phyloP scores from a whole-genome alignment of 2,113 vertebrate genomes.

The Mionectes macconnelli region DNA sequence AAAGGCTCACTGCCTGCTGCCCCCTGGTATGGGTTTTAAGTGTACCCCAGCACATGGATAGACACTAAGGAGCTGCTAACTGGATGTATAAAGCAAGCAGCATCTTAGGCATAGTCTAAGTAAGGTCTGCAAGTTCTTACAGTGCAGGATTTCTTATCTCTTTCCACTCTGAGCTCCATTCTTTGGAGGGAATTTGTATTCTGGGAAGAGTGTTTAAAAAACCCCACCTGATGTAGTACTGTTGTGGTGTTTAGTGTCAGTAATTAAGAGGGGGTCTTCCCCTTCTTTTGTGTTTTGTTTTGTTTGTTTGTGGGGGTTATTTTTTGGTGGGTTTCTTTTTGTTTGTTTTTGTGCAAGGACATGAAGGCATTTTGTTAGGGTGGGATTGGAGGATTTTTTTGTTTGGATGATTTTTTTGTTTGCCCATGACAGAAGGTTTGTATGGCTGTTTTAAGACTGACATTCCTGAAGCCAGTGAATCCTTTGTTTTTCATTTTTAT shows the following conservation, averaged over 20 bases:
- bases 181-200: neutral
- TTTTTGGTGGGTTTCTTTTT: too few species aligned
- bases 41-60: too few species aligned
- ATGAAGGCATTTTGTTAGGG: neutral
- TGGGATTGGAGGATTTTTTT: neutral
- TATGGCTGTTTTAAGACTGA: neutral
- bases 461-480: neutral
- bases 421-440: neutral
- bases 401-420: too few species aligned
- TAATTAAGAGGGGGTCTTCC: neutral
- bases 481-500: neutral
- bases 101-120: neutral
- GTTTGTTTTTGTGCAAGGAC: neutral
- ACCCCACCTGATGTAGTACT: rapidly evolving
- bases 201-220: neutral
- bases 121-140: neutral
- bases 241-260: neutral
- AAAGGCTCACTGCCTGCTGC: neutral
- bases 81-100: neutral
- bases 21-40: neutral
- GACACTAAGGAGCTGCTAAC: neutral
- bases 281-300: neutral
- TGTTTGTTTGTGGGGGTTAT: too few species aligned
- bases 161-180: neutral
- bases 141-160: neutral